Evolutionary conservation across 2,113 vertebrate genomes (phyloP).

Genomic region (Proterorhinus semilunaris): DNA sequence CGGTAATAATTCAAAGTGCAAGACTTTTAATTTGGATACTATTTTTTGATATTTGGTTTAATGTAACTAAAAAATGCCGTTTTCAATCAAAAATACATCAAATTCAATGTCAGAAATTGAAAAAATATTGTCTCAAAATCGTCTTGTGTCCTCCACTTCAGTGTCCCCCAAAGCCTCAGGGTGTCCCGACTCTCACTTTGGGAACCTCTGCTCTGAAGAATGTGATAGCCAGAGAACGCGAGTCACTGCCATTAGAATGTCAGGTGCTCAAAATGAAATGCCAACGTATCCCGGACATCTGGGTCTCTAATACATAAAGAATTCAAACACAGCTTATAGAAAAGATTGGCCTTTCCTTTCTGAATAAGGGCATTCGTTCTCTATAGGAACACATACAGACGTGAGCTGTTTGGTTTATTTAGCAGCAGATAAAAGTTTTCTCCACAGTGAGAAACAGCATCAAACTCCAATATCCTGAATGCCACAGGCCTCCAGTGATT

Average conservation of each 20-base stretch:
- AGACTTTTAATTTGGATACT: no score
- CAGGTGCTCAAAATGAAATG: conserved; percentile 27
- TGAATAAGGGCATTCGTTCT: not conserved
- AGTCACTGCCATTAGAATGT: conserved; percentile 27
- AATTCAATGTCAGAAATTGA: no score
- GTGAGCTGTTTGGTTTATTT: not conserved
- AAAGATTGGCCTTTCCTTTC: not conserved
- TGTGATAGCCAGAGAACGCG: conserved; percentile 11
- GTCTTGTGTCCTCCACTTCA: no score
- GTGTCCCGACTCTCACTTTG: no score
- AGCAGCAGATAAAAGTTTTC: not conserved
- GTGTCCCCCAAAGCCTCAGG: no score
- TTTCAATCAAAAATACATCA: no score
- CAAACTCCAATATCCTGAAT: not conserved
- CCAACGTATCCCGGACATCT: not conserved
- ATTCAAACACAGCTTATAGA: not conserved
- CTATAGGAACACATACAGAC: not conserved
- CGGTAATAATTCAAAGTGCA: no score
- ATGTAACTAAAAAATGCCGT: no score
- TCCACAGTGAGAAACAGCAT: not conserved
- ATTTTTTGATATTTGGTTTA: no score
- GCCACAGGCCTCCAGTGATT: not conserved
- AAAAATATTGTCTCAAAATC: no score
- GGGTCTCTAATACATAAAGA: conserved; percentile 1
- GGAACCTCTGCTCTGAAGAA: not conserved